These are phyloP conservation scores for Sebastes melanostomus DNA, from an alignment of 2,797 vertebrate genomes.

Conservation along the genomic window DNA sequence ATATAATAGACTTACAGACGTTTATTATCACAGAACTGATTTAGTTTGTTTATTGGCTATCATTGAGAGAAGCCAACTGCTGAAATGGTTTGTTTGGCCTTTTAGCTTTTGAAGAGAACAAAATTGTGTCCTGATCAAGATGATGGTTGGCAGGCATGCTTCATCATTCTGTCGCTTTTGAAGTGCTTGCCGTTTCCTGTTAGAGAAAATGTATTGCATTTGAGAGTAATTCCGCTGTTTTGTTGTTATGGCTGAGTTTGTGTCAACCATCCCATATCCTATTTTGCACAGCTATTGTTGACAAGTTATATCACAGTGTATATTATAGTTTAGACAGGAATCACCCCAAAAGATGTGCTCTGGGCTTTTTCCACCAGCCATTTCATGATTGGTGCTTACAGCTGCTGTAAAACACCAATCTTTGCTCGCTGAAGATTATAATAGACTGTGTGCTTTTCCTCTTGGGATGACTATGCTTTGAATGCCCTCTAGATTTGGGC, in stretches of 20 bases:
- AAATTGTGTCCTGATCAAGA: neutral
- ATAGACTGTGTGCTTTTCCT: slow-evolving; percentile 36
- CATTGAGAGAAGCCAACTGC: neutral
- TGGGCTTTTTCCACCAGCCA: neutral
- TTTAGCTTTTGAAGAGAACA: neutral
- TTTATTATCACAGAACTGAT: neutral
- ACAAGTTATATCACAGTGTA: neutral
- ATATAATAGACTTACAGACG: neutral
- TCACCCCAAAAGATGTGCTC: neutral
- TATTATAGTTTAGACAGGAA: neutral
- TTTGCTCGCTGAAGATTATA: slow-evolving; percentile 41
- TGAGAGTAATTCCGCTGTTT: neutral
- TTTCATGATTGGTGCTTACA: slow-evolving; percentile 12
- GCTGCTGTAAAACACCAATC: slow-evolving; percentile 8
- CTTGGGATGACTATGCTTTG: slow-evolving; percentile 60
- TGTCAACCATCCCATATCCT: neutral
- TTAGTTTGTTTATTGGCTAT: slow-evolving; percentile 4
- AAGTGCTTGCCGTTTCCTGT: neutral
- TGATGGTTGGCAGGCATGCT: neutral
- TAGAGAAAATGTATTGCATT: neutral
- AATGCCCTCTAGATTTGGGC: slow-evolving; percentile 74
- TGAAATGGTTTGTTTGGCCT: neutral
- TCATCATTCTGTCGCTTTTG: neutral
- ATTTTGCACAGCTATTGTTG: neutral
- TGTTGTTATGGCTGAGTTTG: neutral